Conservation (phyloP, 2,888 invertebrate species). For the Ditylenchus weischeri region DNA sequence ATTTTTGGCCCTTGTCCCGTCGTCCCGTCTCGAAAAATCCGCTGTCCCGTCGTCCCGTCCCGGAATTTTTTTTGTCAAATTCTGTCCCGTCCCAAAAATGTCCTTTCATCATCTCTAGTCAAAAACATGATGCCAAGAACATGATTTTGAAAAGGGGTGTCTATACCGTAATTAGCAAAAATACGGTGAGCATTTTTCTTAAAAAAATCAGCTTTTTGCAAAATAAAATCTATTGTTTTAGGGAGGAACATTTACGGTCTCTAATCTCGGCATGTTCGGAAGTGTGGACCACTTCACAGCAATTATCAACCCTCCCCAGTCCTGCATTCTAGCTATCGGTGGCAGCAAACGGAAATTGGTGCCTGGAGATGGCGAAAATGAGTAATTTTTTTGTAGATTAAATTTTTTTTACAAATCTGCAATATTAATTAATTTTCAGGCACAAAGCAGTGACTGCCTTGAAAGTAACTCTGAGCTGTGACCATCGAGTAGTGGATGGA, state of each 20-base stretch:
- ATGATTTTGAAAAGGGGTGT: too few species aligned
- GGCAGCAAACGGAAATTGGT: slow-evolving; percentile 56
- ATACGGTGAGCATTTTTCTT: too few species aligned
- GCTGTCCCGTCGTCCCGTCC: too few species aligned
- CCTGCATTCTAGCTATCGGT: slow-evolving; percentile 70
- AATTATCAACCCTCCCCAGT: slow-evolving; percentile 72
- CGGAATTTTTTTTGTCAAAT: too few species aligned
- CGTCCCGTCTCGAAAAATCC: too few species aligned
- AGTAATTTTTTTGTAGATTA: slow-evolving; percentile 32
- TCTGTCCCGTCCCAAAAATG: too few species aligned
- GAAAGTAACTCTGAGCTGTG: slow-evolving; percentile 88
- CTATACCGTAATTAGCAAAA: too few species aligned
- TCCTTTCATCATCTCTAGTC: too few species aligned
- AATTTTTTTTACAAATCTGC: too few species aligned
- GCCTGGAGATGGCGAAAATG: slow-evolving; percentile 43
- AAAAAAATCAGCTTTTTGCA: not conserved
- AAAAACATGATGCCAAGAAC: too few species aligned
- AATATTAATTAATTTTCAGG: slow-evolving; percentile 29
- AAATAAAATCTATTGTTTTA: slow-evolving; percentile 54
- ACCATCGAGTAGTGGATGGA: slow-evolving; percentile 95
- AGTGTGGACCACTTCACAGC: slow-evolving; percentile 68
- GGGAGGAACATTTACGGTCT: slow-evolving; percentile 66
- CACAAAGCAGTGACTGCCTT: slow-evolving; percentile 69
- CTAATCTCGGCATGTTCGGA: slow-evolving; percentile 70
- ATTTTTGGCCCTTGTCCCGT: too few species aligned